phyloP scores from a whole-genome alignment of 1,140 invertebrate genomes.

The Drosophila sp. region DNA sequence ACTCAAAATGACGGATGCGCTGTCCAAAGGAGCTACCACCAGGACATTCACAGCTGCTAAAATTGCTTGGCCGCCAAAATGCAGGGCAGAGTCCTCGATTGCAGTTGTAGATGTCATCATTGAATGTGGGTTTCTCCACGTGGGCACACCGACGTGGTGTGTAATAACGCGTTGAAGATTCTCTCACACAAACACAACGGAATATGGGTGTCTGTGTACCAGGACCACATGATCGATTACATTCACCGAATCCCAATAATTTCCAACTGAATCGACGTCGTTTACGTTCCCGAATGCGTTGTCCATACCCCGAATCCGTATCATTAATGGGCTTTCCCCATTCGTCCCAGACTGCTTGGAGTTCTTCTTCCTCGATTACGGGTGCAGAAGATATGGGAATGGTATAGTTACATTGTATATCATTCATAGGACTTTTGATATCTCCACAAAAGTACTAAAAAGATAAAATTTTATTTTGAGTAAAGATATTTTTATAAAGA shows the following conservation, averaged over 20 bases:
- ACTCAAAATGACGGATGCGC: constrained; percentile 86
- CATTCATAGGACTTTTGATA: constrained; percentile 87
- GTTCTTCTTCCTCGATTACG: constrained; percentile 55
- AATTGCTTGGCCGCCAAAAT: constrained; percentile 80
- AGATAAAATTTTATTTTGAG: not conserved
- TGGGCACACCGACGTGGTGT: constrained; percentile 88
- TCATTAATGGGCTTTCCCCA: constrained; percentile 43
- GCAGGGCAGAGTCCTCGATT: constrained; percentile 89
- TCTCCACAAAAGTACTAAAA: constrained; percentile 88
- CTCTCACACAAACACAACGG: constrained; percentile 86
- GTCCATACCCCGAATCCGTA: constrained; percentile 16
- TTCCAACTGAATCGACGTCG: constrained; percentile 90
- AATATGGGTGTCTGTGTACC: constrained; percentile 89
- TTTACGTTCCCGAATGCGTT: constrained; percentile 84
- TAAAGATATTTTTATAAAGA: constrained; percentile 1
- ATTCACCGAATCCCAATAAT: constrained; percentile 90
- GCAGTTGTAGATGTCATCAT: constrained; percentile 87
- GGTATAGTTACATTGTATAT: constrained; percentile 94
- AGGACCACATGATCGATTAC: constrained; percentile 91
- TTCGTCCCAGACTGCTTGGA: constrained; percentile 64
- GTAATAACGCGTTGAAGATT: constrained; percentile 87
- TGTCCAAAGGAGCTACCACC: constrained; percentile 86
- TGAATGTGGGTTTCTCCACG: constrained; percentile 86
- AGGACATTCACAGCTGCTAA: constrained; percentile 86
- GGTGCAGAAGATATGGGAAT: constrained; percentile 85